phyloP scores from a whole-genome alignment of 2,797 vertebrate species.

The Myotis vivesi region DNA sequence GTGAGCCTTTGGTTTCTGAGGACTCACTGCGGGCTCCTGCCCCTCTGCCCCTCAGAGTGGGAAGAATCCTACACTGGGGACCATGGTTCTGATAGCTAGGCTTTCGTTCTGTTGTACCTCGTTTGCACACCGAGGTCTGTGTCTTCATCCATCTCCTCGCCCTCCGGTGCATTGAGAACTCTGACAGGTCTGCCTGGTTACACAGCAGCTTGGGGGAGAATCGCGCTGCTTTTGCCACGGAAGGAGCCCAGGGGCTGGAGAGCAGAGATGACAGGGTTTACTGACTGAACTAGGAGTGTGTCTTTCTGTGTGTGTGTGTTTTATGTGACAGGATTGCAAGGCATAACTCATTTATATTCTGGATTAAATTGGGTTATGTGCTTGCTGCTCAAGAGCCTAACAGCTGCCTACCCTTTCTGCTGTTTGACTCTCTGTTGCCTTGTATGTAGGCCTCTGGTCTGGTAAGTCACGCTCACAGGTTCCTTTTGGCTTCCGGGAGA shows the following conservation, averaged over 20 bases:
- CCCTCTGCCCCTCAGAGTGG: not conserved
- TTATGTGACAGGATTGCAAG: not conserved
- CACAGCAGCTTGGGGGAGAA: not conserved
- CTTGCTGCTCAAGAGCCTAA: not conserved
- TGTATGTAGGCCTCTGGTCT: not conserved
- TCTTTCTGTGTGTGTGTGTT: too few relatives aligned
- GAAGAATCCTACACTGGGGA: not conserved
- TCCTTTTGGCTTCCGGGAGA: not conserved
- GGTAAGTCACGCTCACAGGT: not conserved
- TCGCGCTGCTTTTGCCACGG: not conserved
- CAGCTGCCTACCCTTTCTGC: not conserved
- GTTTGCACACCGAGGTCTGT: too few relatives aligned
- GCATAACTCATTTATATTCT: not conserved
- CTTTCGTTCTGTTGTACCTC: not conserved
- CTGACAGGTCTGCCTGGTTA: not conserved
- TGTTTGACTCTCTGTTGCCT: not conserved
- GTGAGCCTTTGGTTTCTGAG: not conserved
- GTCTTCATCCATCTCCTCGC: not conserved
- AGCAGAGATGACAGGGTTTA: not conserved
- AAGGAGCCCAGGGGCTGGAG: not conserved
- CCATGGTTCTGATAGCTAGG: not conserved
- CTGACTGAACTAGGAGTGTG: not conserved
- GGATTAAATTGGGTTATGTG: not conserved
- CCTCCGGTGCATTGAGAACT: not conserved
- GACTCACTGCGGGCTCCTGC: not conserved